Conservation (phyloP, 2,113 vertebrate genomes). For the Pagrus major region DNA sequence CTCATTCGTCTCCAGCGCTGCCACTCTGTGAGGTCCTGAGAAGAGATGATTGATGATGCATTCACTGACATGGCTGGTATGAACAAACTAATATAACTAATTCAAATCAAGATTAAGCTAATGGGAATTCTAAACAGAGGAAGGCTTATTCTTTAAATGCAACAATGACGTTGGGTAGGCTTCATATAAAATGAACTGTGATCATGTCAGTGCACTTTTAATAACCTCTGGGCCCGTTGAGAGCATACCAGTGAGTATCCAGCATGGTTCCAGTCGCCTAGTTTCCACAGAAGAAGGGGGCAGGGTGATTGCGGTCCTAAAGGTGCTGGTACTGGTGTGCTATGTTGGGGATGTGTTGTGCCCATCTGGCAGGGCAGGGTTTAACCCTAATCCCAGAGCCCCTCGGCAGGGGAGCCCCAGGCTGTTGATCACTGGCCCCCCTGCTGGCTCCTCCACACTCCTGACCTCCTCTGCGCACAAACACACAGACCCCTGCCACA, state of each 20-base stretch:
- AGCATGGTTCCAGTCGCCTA: not conserved
- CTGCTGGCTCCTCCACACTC: slow-evolving; percentile 79
- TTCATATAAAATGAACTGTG: not conserved
- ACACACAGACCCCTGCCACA: slow-evolving; percentile 52
- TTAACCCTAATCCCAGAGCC: slow-evolving; percentile 96
- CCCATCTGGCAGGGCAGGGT: slow-evolving; percentile 96
- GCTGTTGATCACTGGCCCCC: slow-evolving; percentile 91
- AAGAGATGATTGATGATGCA: slow-evolving; percentile 26
- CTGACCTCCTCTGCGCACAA: slow-evolving; percentile 86
- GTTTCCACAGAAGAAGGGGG: slow-evolving; percentile 37
- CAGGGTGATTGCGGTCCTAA: slow-evolving; percentile 38
- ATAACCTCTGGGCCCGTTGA: slow-evolving; percentile 6
- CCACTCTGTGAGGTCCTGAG: slow-evolving; percentile 36
- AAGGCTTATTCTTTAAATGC: not conserved
- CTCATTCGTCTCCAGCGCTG: slow-evolving; percentile 22
- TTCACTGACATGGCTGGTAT: not conserved
- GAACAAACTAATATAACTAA: not conserved
- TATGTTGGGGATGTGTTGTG: slow-evolving; percentile 87
- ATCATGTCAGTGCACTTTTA: slow-evolving; percentile 20
- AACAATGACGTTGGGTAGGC: not conserved
- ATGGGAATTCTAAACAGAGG: not conserved
- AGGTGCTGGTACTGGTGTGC: slow-evolving; percentile 59
- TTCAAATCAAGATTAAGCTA: not conserved
- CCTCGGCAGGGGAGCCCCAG: slow-evolving; percentile 93
- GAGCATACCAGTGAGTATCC: slow-evolving; percentile 10